Conservation (phyloP, 2,113 vertebrate species). For the Thymallus thymallus region DNA sequence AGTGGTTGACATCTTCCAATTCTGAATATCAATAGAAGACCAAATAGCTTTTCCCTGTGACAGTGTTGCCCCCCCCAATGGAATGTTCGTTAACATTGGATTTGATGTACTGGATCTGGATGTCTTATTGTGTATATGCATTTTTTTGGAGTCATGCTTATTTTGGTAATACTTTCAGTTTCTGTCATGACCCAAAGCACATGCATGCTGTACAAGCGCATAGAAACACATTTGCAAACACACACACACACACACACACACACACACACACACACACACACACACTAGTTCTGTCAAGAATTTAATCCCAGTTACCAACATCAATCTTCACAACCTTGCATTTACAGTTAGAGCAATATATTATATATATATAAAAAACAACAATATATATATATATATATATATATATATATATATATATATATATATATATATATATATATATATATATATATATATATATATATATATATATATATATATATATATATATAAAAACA, state of each 20-base stretch:
- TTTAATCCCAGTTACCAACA: not conserved
- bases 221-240: not conserved
- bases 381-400: not conserved
- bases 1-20: too few relatives aligned
- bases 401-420: not conserved
- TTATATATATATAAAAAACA: too few relatives aligned
- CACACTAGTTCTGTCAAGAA: not conserved
- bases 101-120: not conserved
- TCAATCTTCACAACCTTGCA: not conserved
- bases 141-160: too few relatives aligned
- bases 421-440: constrained; percentile 4
- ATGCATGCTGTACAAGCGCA: not conserved
- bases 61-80: too few relatives aligned
- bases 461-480: too few relatives aligned
- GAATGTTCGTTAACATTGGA: too few relatives aligned
- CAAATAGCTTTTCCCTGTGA: too few relatives aligned
- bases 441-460: too few relatives aligned
- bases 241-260: not conserved
- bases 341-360: not conserved
- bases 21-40: too few relatives aligned
- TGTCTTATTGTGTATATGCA: too few relatives aligned
- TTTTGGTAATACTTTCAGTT: too few relatives aligned
- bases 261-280: too few relatives aligned
- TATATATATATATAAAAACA: constrained; percentile 1
- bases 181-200: not conserved